These are phyloP conservation scores for Tauraco erythrolophus DNA, from an alignment of 2,113 vertebrate species.

Conservation along the genomic window DNA sequence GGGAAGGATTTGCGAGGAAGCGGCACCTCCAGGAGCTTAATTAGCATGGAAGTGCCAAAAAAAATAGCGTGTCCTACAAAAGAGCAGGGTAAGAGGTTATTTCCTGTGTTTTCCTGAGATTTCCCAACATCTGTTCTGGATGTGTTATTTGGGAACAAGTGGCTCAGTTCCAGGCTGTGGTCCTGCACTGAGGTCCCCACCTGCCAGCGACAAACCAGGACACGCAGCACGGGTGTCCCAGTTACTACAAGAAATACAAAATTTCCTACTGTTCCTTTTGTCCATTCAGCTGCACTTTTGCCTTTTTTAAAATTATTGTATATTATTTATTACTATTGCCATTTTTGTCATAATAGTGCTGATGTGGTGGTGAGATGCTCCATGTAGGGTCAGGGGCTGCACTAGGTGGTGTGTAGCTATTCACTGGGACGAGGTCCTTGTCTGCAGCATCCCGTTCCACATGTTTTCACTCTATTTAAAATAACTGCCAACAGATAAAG, in stretches of 20 bases:
- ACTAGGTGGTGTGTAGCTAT: accelerated
- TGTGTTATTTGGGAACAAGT: accelerated
- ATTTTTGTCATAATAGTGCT: accelerated
- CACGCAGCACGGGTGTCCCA: accelerated
- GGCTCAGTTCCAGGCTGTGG: not conserved
- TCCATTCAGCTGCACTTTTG: not conserved
- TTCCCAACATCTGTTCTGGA: not conserved
- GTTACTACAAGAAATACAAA: not conserved
- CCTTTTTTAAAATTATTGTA: no score
- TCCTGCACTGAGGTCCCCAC: no score
- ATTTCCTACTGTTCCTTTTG: not conserved
- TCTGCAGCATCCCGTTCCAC: not conserved
- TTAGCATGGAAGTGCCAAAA: not conserved
- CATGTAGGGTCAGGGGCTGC: not conserved
- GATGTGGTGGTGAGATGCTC: not conserved
- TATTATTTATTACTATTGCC: no score
- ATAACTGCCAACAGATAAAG: not conserved
- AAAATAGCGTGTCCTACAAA: not conserved
- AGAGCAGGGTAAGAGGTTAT: not conserved
- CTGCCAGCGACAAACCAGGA: not conserved
- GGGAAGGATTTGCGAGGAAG: not conserved
- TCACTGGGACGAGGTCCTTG: not conserved
- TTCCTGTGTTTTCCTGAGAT: not conserved
- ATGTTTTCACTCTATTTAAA: not conserved
- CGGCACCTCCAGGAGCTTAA: not conserved